Percentiles rank a stretch among this genome's conserved stretches.
Evolutionary conservation across 2,888 invertebrate species (phyloP).

Genomic region (Sialis fuliginosa): DNA sequence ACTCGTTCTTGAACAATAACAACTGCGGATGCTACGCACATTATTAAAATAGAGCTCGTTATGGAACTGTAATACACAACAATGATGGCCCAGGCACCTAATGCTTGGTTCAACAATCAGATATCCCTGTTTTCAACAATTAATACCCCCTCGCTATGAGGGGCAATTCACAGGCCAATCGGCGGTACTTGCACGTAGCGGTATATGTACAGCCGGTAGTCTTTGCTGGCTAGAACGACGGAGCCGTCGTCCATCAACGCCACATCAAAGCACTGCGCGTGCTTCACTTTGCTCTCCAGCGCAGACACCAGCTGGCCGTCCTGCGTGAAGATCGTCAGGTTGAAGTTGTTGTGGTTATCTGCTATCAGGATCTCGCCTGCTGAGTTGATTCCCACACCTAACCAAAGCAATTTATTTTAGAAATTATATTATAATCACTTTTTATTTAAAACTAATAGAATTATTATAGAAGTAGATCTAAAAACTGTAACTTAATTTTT

Average conservation of each 20-base stretch:
- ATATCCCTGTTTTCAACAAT: slow-evolving; percentile 20
- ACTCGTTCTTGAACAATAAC: slow-evolving; percentile 26
- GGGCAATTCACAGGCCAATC: slow-evolving; percentile 45
- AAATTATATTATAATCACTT: too few species aligned
- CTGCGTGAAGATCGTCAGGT: slow-evolving; percentile 95
- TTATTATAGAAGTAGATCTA: too few species aligned
- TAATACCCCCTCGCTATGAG: background rate
- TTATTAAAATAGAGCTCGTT: slow-evolving; percentile 5
- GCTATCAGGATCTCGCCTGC: slow-evolving; percentile 95
- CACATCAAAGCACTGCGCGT: slow-evolving; percentile 99
- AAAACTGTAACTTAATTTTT: too few species aligned
- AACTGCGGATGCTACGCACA: slow-evolving; percentile 12
- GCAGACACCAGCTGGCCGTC: slow-evolving; percentile 95
- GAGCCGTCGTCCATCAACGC: slow-evolving; percentile 98
- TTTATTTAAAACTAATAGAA: too few species aligned
- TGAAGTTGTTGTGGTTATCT: slow-evolving; percentile 99
- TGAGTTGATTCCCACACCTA: slow-evolving; percentile 86
- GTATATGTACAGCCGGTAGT: slow-evolving; percentile 97
- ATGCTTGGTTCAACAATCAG: slow-evolving; percentile 9
- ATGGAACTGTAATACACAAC: slow-evolving; percentile 1
- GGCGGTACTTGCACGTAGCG: slow-evolving; percentile 92
- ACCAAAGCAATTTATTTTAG: too few species aligned
- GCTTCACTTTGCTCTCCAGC: slow-evolving; percentile 98
- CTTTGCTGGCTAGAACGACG: slow-evolving; percentile 96
- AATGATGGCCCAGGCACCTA: background rate